Conservation (phyloP, 2,888 invertebrate species). For the Ormyrus thymus region DNA sequence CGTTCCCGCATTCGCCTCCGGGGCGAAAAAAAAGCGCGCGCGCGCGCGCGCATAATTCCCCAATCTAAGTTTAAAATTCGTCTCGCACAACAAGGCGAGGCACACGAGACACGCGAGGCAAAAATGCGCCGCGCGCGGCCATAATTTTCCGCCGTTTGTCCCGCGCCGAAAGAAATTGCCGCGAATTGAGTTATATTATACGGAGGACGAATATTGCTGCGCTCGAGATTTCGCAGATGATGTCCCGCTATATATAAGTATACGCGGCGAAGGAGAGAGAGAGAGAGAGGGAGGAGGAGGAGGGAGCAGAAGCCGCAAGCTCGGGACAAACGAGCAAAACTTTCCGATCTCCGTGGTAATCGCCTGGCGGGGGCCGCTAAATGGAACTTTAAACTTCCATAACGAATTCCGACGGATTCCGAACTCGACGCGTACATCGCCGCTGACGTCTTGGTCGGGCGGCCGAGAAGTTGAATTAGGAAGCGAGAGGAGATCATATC, state of each 20-base stretch:
- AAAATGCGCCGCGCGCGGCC: not conserved
- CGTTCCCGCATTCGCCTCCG: too few species aligned
- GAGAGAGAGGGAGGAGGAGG: too few species aligned
- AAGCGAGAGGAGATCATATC: slow-evolving; percentile 39
- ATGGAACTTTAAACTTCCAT: slow-evolving; percentile 63
- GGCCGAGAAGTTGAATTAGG: slow-evolving; percentile 48
- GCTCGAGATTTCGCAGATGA: not conserved
- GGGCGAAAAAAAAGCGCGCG: too few species aligned
- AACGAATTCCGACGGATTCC: slow-evolving; percentile 67
- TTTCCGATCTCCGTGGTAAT: slow-evolving; percentile 51
- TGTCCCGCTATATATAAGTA: slow-evolving; percentile 11
- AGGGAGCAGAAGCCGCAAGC: not conserved
- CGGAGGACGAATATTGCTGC: slow-evolving; percentile 25
- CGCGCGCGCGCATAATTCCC: slow-evolving; percentile 32
- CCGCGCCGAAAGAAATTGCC: slow-evolving; percentile 28
- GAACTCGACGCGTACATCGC: slow-evolving; percentile 55
- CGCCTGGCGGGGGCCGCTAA: slow-evolving; percentile 54
- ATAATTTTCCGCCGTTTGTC: slow-evolving; percentile 39
- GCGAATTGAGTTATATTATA: slow-evolving; percentile 51
- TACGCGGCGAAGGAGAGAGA: too few species aligned
- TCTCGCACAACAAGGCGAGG: not conserved
- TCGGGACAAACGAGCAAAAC: slow-evolving; percentile 57
- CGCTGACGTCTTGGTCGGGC: slow-evolving; percentile 53
- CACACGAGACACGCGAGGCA: not conserved
- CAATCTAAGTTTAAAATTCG: slow-evolving; percentile 55